Evolutionary conservation across 1,140 invertebrate species (phyloP).

Genomic region (Drosophila quadrilineata): DNA sequence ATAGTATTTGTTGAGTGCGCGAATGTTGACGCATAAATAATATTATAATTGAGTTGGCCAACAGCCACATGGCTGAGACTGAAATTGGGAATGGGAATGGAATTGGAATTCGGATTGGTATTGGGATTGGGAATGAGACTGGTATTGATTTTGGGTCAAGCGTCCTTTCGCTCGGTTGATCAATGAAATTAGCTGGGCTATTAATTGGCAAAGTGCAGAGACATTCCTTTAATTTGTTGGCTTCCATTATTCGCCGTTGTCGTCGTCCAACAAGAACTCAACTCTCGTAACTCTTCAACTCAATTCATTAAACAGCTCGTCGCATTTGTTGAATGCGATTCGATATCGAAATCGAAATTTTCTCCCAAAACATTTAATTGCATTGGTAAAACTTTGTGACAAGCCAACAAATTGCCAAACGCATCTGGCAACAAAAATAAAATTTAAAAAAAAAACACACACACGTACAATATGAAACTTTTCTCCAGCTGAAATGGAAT

Average conservation of each 20-base stretch:
- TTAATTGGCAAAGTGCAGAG: constrained; percentile 56
- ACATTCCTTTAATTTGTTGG: no score
- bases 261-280: constrained; percentile 30
- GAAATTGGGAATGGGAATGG: neutral
- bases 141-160: constrained; percentile 63
- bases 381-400: constrained; percentile 59
- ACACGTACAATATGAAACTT: no score
- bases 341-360: neutral
- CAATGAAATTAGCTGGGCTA: constrained; percentile 60
- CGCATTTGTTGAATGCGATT: constrained; percentile 9
- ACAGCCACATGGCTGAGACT: constrained; percentile 19
- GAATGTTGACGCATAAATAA: constrained; percentile 77
- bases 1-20: constrained; percentile 67
- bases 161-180: constrained; percentile 19
- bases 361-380: constrained; percentile 56
- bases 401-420: constrained; percentile 55
- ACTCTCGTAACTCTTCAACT: no score
- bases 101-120: no score
- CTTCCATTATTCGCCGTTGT: neutral
- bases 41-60: constrained; percentile 66
- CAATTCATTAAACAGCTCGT: constrained; percentile 55
- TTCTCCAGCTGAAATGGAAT: no score
- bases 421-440: no score
- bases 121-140: neutral
- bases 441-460: no score